A percentile compares a stretch with the other conserved stretches of the same genome.
Evolutionary conservation across 2,888 invertebrate genomes (phyloP).

Genomic region (Nebria salina): DNA sequence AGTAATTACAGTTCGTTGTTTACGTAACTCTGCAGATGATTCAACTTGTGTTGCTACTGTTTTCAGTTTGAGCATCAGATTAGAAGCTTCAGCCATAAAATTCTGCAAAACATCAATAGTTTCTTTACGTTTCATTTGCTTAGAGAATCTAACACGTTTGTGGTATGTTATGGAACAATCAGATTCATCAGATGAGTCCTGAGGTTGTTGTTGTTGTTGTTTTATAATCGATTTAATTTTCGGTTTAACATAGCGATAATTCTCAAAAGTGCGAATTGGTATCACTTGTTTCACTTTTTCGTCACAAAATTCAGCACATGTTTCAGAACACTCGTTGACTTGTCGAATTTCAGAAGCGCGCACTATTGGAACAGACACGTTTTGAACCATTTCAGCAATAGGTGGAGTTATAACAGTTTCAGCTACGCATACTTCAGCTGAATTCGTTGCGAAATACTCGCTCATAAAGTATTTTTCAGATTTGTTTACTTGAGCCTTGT

Average conservation of each 20-base stretch:
- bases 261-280: conserved; percentile 21
- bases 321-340: conserved; percentile 28
- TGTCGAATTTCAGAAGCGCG: conserved; percentile 32
- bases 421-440: conserved; percentile 32
- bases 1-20: conserved; percentile 29
- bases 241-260: conserved; percentile 8
- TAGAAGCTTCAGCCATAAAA: conserved; percentile 62
- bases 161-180: conserved; percentile 20
- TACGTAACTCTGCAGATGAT: conserved; percentile 37
- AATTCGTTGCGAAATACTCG: conserved; percentile 43
- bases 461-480: conserved; percentile 39
- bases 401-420: conserved; percentile 21
- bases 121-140: conserved; percentile 34
- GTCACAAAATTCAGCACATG: conserved; percentile 20
- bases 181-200: conserved; percentile 23
- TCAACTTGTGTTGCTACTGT: conserved; percentile 54
- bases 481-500: conserved; percentile 12
- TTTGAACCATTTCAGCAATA: conserved; percentile 16
- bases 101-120: conserved; percentile 60
- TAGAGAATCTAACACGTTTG: conserved; percentile 55
- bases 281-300: conserved; percentile 13
- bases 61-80: conserved; percentile 58
- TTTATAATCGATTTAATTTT: conserved; percentile 56
- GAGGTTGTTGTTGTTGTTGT: conserved; percentile 15
- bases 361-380: conserved; percentile 18